Conservation (phyloP, 2,797 vertebrate species). For the Phataginus tricuspis region DNA sequence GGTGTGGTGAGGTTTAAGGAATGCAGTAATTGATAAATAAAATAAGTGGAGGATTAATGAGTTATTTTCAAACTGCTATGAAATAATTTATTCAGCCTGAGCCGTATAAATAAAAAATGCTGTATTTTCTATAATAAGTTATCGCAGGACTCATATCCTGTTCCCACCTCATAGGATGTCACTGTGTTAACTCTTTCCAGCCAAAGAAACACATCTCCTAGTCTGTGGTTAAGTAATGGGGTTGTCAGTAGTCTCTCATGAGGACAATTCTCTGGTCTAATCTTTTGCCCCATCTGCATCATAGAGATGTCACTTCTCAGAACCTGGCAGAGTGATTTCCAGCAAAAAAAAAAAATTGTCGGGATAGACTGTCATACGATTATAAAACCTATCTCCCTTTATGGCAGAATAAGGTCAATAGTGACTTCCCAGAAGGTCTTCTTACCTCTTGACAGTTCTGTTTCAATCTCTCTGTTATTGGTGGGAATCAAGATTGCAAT, state of each 20-base stretch:
- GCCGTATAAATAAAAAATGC: not conserved
- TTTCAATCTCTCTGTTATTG: not conserved
- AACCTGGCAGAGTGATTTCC: not conserved
- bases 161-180: not conserved
- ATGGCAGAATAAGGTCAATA: conserved; percentile 45
- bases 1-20: not conserved
- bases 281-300: not conserved
- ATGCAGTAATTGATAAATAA: not conserved
- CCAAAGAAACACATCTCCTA: fast-evolving
- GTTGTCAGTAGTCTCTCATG: not conserved
- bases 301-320: not conserved
- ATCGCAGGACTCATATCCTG: not conserved
- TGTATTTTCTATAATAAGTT: conserved; percentile 13
- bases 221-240: not conserved
- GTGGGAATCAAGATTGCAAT: not conserved
- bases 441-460: not conserved
- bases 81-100: not conserved
- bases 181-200: not conserved
- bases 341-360: not conserved
- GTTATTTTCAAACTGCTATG: conserved; percentile 29
- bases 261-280: not conserved
- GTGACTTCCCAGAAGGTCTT: not conserved
- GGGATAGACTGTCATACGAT: not conserved
- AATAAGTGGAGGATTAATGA: not conserved
- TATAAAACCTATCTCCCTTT: not conserved